Evolutionary conservation across 2,113 vertebrate species (phyloP).

Genomic region (Muntiacus muntjak): DNA sequence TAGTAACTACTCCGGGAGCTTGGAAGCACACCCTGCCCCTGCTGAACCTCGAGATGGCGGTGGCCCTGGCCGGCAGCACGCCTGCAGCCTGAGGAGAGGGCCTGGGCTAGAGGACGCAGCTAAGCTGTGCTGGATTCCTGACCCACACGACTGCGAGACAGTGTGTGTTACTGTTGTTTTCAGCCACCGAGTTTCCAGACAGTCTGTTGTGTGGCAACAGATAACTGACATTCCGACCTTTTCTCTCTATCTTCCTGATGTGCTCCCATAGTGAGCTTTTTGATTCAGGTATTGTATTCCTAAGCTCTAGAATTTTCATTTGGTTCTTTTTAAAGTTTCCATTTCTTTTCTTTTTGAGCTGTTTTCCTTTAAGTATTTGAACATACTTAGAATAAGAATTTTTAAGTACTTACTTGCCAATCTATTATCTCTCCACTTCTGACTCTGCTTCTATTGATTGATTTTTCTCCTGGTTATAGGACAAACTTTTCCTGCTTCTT

Average conservation of each 20-base stretch:
- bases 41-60: neutral
- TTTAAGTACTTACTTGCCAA: neutral
- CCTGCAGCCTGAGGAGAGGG: neutral
- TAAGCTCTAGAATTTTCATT: constrained; percentile 35
- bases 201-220: neutral
- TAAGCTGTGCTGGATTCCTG: neutral
- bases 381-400: neutral
- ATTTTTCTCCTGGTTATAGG: neutral
- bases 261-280: neutral
- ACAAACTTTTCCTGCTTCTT: neutral
- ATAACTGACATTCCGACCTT: neutral
- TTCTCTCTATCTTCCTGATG: neutral
- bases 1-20: neutral
- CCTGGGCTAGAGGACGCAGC: neutral
- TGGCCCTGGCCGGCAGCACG: neutral
- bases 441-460: neutral
- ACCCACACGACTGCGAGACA: neutral
- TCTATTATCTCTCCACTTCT: neutral
- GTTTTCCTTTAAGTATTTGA: neutral
- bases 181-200: neutral
- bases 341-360: constrained; percentile 36
- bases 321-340: neutral
- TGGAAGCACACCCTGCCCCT: neutral
- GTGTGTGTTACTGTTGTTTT: neutral
- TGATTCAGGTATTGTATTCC: neutral